Percentiles rank a stretch among this genome's conserved stretches.
Conservation (phyloP, 1,140 invertebrate genomes). For the Teleogryllus occipitalis region DNA sequence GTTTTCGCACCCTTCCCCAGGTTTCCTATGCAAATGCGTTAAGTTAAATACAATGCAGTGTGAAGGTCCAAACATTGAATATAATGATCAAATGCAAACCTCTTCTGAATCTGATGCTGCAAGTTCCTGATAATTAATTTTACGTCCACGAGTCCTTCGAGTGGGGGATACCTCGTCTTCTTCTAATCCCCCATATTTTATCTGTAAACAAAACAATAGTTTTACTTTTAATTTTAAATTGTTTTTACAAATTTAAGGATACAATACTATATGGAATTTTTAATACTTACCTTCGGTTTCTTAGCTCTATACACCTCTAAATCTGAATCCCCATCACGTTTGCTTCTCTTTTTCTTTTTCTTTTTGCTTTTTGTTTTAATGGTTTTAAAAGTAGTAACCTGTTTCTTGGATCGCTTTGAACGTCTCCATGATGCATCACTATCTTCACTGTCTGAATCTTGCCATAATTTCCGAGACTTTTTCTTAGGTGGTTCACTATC, state of each 20-base stretch:
- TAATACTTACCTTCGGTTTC: constrained; percentile 30
- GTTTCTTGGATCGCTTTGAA: constrained; percentile 28
- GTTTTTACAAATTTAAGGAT: too few species aligned
- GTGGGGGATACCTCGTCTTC: constrained; percentile 38
- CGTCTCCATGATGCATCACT: constrained; percentile 49
- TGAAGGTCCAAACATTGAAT: not conserved
- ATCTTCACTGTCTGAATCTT: constrained; percentile 47
- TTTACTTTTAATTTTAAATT: not conserved
- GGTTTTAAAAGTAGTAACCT: not conserved
- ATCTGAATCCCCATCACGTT: constrained; percentile 37
- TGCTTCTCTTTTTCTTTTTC: constrained; percentile 42
- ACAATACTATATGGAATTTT: not conserved
- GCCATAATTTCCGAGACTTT: constrained; percentile 43
- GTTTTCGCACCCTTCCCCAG: constrained; percentile 8
- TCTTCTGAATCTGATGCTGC: constrained; percentile 56
- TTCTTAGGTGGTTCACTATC: constrained; percentile 47
- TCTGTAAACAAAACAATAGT: constrained; percentile 26
- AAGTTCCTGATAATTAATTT: constrained; percentile 61
- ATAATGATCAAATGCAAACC: constrained; percentile 33
- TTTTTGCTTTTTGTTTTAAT: constrained; percentile 31
- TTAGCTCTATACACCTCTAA: constrained; percentile 37
- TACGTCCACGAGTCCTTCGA: constrained; percentile 54
- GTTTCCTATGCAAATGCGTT: not conserved
- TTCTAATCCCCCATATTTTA: constrained; percentile 47
- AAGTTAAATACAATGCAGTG: not conserved